Percentiles rank a stretch among this genome's conserved stretches.
Conservation (phyloP, 2,888 invertebrate genomes). For the Brachypalpus laphriformis region DNA sequence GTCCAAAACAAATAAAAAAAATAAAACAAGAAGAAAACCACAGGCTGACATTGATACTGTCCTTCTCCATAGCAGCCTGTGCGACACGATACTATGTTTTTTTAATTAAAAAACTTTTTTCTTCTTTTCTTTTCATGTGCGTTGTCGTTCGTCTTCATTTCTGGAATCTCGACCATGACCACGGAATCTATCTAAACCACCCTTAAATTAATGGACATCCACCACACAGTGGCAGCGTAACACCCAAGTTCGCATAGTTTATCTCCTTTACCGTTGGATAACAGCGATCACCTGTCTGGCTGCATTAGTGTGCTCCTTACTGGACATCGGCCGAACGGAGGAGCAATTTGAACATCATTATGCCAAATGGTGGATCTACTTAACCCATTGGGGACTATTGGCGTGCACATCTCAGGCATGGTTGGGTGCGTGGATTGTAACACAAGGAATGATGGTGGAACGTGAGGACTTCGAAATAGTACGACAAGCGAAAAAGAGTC, state of each 20-base stretch:
- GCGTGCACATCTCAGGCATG: slow-evolving; percentile 82
- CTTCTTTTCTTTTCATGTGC: slow-evolving; percentile 37
- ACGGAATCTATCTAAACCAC: slow-evolving; percentile 31
- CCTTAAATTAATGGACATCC: slow-evolving; percentile 3
- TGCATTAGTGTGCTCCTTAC: slow-evolving; percentile 82
- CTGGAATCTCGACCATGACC: slow-evolving; percentile 43
- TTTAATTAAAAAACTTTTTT: slow-evolving; percentile 58
- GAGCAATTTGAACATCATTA: slow-evolving; percentile 83
- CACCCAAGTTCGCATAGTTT: slow-evolving; percentile 83
- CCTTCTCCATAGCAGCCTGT: background rate
- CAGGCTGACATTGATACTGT: slow-evolving; percentile 14
- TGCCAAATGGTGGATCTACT: slow-evolving; percentile 83
- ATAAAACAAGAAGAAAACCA: background rate
- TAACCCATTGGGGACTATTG: slow-evolving; percentile 82
- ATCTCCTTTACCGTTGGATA: slow-evolving; percentile 83
- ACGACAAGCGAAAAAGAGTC: slow-evolving; percentile 82
- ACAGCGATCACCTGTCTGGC: slow-evolving; percentile 83
- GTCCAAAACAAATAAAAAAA: background rate
- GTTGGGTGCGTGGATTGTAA: slow-evolving; percentile 83
- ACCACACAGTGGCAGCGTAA: slow-evolving; percentile 82
- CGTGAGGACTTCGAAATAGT: slow-evolving; percentile 83
- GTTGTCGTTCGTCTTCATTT: slow-evolving; percentile 8
- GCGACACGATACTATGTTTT: background rate
- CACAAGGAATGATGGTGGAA: slow-evolving; percentile 83
- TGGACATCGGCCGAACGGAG: slow-evolving; percentile 83